Conservation (phyloP, 2,888 invertebrate genomes). For the Argyra leucocephala region DNA sequence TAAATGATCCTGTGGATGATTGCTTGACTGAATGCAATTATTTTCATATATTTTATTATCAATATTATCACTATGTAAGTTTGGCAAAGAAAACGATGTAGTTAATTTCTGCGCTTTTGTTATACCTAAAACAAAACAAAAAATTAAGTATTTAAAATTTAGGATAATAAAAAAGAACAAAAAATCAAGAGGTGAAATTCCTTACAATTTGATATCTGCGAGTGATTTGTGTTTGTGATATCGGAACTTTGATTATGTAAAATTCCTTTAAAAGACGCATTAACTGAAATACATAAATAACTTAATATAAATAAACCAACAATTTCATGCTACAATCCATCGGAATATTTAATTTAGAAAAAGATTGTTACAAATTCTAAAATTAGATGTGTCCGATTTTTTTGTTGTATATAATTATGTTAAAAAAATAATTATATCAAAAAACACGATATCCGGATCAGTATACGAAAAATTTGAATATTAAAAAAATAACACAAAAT, state of each 20-base stretch:
- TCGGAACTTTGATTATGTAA: slow-evolving; percentile 14
- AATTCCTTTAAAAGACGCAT: slow-evolving; percentile 25
- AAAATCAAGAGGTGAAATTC: not conserved
- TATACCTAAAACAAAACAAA: slow-evolving; percentile 22
- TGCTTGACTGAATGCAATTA: no score
- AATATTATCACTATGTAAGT: slow-evolving; percentile 31
- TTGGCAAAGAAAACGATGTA: slow-evolving; percentile 47
- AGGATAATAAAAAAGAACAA: slow-evolving; percentile 12
- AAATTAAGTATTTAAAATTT: slow-evolving; percentile 19
- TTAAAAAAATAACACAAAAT: no score
- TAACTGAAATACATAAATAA: slow-evolving; percentile 19
- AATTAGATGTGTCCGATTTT: slow-evolving; percentile 20
- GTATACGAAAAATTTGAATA: no score
- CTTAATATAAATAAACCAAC: no score
- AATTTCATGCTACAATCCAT: no score
- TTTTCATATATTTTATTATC: no score
- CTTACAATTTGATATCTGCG: not conserved
- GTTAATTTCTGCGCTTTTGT: slow-evolving; percentile 32
- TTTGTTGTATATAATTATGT: slow-evolving; percentile 8
- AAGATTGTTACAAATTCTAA: slow-evolving; percentile 21
- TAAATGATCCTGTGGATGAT: not conserved
- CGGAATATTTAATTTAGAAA: not conserved
- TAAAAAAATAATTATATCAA: no score
- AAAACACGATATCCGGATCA: no score
- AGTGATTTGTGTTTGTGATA: slow-evolving; percentile 10